Conservation (phyloP, 2,113 vertebrate species). For the Nerophis ophidion region DNA sequence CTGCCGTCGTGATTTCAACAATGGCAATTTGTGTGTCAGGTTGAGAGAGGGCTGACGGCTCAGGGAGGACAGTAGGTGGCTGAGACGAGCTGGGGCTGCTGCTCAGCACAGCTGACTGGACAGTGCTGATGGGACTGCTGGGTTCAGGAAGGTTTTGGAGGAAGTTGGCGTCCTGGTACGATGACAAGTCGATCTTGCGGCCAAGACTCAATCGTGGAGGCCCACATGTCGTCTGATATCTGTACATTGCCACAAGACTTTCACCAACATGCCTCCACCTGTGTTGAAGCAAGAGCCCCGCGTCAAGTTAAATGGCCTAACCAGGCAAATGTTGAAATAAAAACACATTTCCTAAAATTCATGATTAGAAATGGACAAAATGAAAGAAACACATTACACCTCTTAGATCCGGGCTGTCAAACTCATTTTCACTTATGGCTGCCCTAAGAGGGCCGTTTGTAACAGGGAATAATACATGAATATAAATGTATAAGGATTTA, state of each 20-base stretch:
- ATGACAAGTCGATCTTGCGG: conserved; percentile 83
- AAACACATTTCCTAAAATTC: not conserved
- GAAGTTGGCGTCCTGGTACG: conserved; percentile 79
- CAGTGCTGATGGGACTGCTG: conserved; percentile 68
- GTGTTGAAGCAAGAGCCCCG: not conserved
- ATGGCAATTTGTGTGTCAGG: conserved; percentile 50
- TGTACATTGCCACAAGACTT: conserved; percentile 87
- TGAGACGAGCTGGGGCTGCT: conserved; percentile 63
- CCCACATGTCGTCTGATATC: conserved; percentile 86
- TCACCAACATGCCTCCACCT: conserved; percentile 95
- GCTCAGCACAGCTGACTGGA: conserved; percentile 72
- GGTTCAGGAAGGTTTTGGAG: conserved; percentile 69
- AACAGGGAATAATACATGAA: too few species aligned
- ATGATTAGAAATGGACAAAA: not conserved
- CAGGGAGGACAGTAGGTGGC: conserved; percentile 51
- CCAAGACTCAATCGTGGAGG: conserved; percentile 85
- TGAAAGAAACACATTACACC: not conserved
- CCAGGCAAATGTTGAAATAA: not conserved
- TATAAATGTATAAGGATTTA: too few species aligned
- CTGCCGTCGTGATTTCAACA: conserved; percentile 70
- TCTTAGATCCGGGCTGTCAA: too few species aligned
- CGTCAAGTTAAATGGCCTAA: not conserved
- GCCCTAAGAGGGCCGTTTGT: too few species aligned
- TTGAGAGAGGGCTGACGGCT: conserved; percentile 34
- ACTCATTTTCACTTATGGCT: too few species aligned